Conservation (phyloP, 2,888 invertebrate genomes). For the Epinotia ramella region DNA sequence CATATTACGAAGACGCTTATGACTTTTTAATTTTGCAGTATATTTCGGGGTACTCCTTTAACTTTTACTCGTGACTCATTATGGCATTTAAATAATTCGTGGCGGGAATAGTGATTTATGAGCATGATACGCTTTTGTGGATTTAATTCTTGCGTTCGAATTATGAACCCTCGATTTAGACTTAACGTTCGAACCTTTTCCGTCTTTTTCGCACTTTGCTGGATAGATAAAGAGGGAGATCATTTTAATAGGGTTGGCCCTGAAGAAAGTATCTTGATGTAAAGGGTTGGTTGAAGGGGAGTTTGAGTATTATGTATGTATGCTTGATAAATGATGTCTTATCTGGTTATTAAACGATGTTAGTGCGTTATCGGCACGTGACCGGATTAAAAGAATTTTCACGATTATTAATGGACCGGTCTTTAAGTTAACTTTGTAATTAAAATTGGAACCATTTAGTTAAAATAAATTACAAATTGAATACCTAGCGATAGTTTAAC, state of each 20-base stretch:
- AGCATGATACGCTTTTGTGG: constrained; percentile 58
- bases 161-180: constrained; percentile 44
- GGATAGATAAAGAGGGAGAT: constrained; percentile 20
- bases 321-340: constrained; percentile 42
- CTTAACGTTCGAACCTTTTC: constrained; percentile 15
- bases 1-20: constrained; percentile 2
- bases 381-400: constrained; percentile 27
- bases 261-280: constrained; percentile 41
- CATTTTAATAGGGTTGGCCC: constrained; percentile 33
- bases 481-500: too few species aligned
- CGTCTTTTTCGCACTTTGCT: constrained; percentile 22
- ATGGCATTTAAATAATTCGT: constrained; percentile 85
- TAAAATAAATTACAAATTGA: too few species aligned
- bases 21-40: background rate
- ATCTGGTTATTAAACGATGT: constrained; percentile 43
- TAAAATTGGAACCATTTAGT: background rate
- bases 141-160: constrained; percentile 46
- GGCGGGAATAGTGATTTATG: constrained; percentile 76
- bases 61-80: constrained; percentile 81
- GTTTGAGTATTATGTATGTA: constrained; percentile 30
- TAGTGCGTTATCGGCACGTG: constrained; percentile 37
- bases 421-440: constrained; percentile 21
- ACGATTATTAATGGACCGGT: constrained; percentile 38
- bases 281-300: constrained; percentile 41
- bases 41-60: constrained; percentile 68